A percentile compares a stretch with the other conserved stretches of the same genome.
Conservation (phyloP, 2,797 vertebrate species). For the Parotocinclus haroldoi region DNA sequence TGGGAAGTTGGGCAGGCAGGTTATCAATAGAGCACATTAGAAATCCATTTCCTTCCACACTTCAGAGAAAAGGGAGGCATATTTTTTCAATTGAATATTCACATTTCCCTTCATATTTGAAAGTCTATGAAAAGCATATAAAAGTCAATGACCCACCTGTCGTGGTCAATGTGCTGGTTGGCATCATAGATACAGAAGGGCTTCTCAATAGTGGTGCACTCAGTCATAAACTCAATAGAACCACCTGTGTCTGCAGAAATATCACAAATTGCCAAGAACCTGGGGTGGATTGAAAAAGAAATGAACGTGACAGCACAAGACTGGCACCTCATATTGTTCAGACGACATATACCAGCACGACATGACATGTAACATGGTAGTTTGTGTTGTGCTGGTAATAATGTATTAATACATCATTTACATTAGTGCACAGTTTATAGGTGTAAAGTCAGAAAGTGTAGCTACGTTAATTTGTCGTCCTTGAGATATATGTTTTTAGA, state of each 20-base stretch:
- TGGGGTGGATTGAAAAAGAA: slow-evolving; percentile 50
- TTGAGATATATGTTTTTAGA: too few relatives aligned
- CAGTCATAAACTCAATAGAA: slow-evolving; percentile 96
- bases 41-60: slow-evolving; percentile 91
- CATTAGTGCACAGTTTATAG: too few relatives aligned
- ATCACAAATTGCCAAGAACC: slow-evolving; percentile 93
- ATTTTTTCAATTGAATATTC: not conserved
- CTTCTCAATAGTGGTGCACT: slow-evolving; percentile 92
- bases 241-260: slow-evolving; percentile 95
- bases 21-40: slow-evolving; percentile 99
- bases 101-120: not conserved
- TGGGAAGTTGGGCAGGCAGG: slow-evolving; percentile 93
- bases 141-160: slow-evolving; percentile 74
- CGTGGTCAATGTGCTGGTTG: slow-evolving; percentile 90
- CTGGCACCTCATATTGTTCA: too few relatives aligned
- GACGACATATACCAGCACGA: too few relatives aligned
- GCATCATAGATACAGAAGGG: slow-evolving; percentile 98
- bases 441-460: too few relatives aligned
- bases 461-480: too few relatives aligned
- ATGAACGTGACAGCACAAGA: too few relatives aligned
- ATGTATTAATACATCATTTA: too few relatives aligned
- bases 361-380: too few relatives aligned
- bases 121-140: not conserved
- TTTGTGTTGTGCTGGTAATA: too few relatives aligned
- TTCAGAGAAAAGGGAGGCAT: slow-evolving; percentile 47